phyloP scores from a whole-genome alignment of 2,888 invertebrate species.

The Tanypteryx hageni region DNA sequence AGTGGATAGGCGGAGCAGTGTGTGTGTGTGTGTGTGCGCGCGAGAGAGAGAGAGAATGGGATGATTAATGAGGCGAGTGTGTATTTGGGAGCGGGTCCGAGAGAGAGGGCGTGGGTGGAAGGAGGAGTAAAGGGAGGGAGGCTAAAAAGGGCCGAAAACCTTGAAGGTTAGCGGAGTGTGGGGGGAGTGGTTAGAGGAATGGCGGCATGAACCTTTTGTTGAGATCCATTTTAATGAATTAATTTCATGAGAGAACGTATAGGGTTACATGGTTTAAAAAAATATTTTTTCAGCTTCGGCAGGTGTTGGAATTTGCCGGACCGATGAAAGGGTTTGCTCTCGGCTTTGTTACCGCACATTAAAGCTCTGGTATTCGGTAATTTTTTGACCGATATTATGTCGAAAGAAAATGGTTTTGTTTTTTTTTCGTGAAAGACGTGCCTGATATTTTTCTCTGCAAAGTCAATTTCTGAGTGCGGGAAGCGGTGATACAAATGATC shows the following conservation, averaged over 20 bases:
- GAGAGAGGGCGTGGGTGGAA: not conserved
- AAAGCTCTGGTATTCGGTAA: constrained; percentile 38
- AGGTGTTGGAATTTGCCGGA: constrained; percentile 49
- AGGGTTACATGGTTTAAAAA: constrained; percentile 34
- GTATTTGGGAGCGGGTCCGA: constrained; percentile 35
- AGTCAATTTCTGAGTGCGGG: too few species aligned
- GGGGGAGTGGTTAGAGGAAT: constrained; percentile 15
- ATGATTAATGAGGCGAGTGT: constrained; percentile 56
- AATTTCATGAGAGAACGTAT: constrained; percentile 58
- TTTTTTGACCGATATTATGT: not conserved
- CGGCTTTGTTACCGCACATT: constrained; percentile 14
- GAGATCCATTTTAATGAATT: constrained; percentile 62
- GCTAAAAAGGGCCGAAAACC: not conserved
- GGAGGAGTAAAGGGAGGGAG: not conserved
- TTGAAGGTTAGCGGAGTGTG: not conserved
- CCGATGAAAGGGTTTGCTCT: constrained; percentile 8
- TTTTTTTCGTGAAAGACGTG: too few species aligned
- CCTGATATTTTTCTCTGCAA: too few species aligned
- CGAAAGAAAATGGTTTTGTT: not conserved
- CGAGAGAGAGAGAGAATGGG: not conserved
- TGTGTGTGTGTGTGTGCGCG: not conserved
- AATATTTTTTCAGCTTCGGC: not conserved
- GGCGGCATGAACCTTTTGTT: constrained; percentile 61
- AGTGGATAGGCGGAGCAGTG: not conserved
- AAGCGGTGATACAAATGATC: too few species aligned